These are phyloP conservation scores for Metallyticus violacea DNA, from an alignment of 2,888 invertebrate genomes.

Conservation along the genomic window DNA sequence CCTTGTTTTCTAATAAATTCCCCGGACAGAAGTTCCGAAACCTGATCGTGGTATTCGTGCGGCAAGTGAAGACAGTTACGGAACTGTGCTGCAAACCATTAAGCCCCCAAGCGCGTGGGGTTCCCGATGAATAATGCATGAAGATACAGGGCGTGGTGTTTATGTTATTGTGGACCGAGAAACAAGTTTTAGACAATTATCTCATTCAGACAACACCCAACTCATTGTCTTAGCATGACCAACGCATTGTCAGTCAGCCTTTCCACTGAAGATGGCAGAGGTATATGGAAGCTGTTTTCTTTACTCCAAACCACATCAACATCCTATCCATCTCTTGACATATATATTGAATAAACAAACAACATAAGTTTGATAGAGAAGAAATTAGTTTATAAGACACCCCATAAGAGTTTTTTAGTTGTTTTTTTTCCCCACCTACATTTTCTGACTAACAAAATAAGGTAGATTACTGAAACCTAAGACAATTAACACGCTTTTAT, in stretches of 20 bases:
- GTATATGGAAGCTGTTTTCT: not conserved
- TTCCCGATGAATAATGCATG: constrained; percentile 1
- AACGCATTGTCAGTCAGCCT: not conserved
- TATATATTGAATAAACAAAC: too few species aligned
- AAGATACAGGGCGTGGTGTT: constrained; percentile 3
- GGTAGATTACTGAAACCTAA: too few species aligned
- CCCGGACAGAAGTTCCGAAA: not conserved
- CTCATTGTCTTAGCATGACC: constrained; percentile 4
- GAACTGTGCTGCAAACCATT: not conserved
- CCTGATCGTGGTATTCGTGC: not conserved
- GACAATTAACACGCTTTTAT: too few species aligned
- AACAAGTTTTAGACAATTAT: constrained; percentile 4
- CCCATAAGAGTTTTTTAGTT: too few species aligned
- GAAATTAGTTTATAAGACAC: too few species aligned
- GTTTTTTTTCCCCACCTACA: too few species aligned
- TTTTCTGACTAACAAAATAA: too few species aligned
- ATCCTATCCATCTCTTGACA: too few species aligned
- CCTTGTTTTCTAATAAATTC: too few species aligned
- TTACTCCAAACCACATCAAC: too few species aligned
- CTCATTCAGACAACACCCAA: constrained; percentile 5
- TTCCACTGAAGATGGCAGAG: not conserved
- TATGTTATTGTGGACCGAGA: not conserved
- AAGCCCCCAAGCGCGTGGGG: not conserved
- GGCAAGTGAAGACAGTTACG: not conserved
- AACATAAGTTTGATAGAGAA: too few species aligned